Base-by-base conservation (phyloP, 2,113 vertebrate species). In the Lichenostomus cassidix region DNA sequence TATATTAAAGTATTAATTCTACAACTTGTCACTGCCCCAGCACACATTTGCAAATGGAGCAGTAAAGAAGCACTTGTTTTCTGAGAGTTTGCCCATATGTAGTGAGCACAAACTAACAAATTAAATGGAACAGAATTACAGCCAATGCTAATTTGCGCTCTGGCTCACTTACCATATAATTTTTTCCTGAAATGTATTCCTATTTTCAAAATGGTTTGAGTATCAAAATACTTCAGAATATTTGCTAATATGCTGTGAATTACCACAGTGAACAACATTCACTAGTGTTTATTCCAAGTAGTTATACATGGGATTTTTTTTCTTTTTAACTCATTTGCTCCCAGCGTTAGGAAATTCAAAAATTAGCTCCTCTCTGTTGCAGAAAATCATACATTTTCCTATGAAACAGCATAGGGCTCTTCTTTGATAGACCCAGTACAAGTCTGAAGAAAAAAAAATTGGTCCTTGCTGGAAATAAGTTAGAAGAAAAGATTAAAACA, bases 1-100 rank as follows among this genome's bases (percentile, higher is more conserved):
- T 63, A 76, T 92, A 96, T 95, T 97, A 93, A 97, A 93, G 64
- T 96, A 97, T 95, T 96, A 96, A 97, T 97, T 96, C 90, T 91
- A 44, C 49, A 55, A 29, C 37, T 87, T 97, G 68, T 83, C 82
- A 68, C 70, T 74, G 52, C 63, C 53, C 83, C 56, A 82, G 65
- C 56, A 73, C 56, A 68, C 64, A 79, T 92, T 93, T 97, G 79
- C 71, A 92, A 92, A 85, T 93, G 86, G 46, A 89, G 69, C 63
- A 65, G 74, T 87, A 94, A 87, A 91, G 76, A 55, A 87, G 28
- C 62, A 49, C 25, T 65, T 8, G 12, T 62, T 90, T 88, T 71
- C 83, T 92, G 76, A 88, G 83, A 79, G 85, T 82, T 90, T 93
- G 81, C 35, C 46, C 29, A 23, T 91, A 62, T 63, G 65, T 59